phyloP scores from a whole-genome alignment of 2,797 vertebrate genomes.

The Clarias fuscus region DNA sequence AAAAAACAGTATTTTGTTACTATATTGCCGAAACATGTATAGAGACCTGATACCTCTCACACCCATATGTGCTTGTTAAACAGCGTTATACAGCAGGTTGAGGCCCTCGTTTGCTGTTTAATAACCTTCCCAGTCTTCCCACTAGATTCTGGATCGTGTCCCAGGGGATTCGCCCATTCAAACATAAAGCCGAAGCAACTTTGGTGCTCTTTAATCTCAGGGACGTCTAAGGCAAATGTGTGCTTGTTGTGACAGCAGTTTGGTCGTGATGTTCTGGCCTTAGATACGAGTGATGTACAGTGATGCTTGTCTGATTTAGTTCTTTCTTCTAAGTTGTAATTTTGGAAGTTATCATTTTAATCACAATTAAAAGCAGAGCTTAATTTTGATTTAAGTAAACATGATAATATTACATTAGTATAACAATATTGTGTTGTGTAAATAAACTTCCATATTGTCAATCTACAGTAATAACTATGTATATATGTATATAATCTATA shows the following conservation, averaged over 20 bases:
- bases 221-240: background rate
- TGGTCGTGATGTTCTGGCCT: background rate
- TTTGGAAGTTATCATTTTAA: background rate
- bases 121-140: background rate
- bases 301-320: background rate
- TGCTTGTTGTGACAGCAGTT: background rate
- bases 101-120: background rate
- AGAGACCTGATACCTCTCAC: background rate
- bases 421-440: background rate
- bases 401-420: background rate
- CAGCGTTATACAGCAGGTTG: background rate
- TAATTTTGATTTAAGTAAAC: background rate
- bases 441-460: background rate
- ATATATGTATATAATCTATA: background rate
- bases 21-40: background rate
- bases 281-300: background rate
- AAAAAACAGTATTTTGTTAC: background rate
- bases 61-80: background rate
- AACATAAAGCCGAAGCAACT: background rate
- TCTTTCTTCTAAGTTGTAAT: background rate
- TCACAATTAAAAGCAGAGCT: background rate
- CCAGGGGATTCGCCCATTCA: background rate
- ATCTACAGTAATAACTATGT: background rate
- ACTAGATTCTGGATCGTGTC: background rate
- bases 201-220: background rate